These are phyloP conservation scores for Chydorus sphaericus DNA, from an alignment of 2,888 invertebrate genomes.

Conservation along the genomic window DNA sequence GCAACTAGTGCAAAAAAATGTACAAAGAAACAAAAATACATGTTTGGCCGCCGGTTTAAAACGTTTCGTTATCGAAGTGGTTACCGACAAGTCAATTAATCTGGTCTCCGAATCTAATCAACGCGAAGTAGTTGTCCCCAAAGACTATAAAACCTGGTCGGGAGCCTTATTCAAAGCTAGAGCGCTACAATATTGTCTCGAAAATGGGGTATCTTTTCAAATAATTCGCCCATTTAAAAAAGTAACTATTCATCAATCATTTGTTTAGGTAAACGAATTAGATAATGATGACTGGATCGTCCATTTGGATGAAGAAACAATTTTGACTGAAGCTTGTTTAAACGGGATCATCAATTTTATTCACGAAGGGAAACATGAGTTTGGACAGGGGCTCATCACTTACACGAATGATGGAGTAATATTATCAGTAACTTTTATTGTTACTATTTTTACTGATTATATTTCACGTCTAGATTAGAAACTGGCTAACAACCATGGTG, in stretches of 20 bases:
- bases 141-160: conserved; percentile 71
- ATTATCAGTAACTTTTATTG: not conserved
- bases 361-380: conserved; percentile 81
- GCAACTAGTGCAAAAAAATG: conserved; percentile 73
- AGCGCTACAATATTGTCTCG: conserved; percentile 87
- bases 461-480: conserved; percentile 36
- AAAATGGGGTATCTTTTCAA: conserved; percentile 35
- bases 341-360: conserved; percentile 82
- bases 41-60: conserved; percentile 80
- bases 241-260: not conserved
- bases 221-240: no score
- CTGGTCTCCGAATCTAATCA: conserved; percentile 51
- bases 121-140: conserved; percentile 76
- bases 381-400: conserved; percentile 44
- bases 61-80: conserved; percentile 90
- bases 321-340: conserved; percentile 80
- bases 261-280: conserved; percentile 37
- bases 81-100: conserved; percentile 73
- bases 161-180: conserved; percentile 89
- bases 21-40: conserved; percentile 67
- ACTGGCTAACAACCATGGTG: conserved; percentile 90
- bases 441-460: not conserved
- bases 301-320: conserved; percentile 93
- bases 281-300: conserved; percentile 88
- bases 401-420: conserved; percentile 4